Percentiles rank a stretch among this genome's conserved stretches.
Evolutionary conservation across 2,113 vertebrate species (phyloP).

Genomic region (Microcebus tavaratra): DNA sequence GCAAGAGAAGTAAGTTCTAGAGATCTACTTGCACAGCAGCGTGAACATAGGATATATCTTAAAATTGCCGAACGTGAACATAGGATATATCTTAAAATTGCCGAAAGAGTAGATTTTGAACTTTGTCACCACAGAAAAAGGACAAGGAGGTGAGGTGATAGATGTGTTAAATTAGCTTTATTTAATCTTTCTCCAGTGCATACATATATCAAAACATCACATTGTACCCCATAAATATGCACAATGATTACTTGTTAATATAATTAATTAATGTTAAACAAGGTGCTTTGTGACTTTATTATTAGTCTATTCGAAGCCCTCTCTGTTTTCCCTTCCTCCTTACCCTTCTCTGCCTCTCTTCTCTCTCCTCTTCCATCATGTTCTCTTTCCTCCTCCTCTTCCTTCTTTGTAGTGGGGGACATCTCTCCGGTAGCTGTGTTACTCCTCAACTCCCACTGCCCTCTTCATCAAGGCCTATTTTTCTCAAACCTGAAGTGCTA

Average conservation of each 20-base stretch:
- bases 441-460: background rate
- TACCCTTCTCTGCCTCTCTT: fast-evolving
- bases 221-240: background rate
- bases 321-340: background rate
- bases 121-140: background rate
- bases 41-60: background rate
- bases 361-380: background rate
- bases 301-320: background rate
- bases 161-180: background rate
- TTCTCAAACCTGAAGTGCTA: background rate
- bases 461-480: background rate
- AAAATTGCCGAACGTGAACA: background rate
- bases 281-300: background rate
- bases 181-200: background rate
- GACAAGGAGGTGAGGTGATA: background rate
- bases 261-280: background rate
- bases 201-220: background rate
- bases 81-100: background rate
- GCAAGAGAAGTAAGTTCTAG: background rate
- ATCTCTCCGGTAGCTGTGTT: background rate
- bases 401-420: background rate
- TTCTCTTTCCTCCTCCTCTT: background rate
- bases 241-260: background rate
- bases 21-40: background rate
- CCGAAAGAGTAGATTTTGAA: background rate